Evolutionary conservation across 2,797 vertebrate genomes (phyloP), one percentile per base, ranked within the genome.

Genomic region (Microctenopoma lineatum): DNA sequence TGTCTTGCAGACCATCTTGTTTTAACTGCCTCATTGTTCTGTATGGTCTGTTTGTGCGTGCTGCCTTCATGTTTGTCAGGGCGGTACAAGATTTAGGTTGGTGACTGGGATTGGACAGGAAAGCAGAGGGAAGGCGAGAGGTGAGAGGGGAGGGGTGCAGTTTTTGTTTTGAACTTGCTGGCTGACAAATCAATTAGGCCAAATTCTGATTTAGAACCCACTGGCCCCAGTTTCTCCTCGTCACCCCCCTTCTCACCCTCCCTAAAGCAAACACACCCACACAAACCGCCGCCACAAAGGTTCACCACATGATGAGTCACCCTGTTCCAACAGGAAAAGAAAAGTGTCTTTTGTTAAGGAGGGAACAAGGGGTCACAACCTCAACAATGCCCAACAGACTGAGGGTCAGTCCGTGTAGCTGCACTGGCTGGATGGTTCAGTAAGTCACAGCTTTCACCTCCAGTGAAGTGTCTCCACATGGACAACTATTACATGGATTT

Each of bases 161-260:
- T 34, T 77, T 77, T 75, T 84, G 70, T 75, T 57, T 42, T 57
- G 39, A 70, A 69, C 38, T 67, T 62, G 59, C 80, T 16, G 68
- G 69, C 77, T 82, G 46, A 81, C 51, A 63, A 81, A 76, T 81
- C 69, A 88, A 84, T 87, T 87, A 90, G 84, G 70, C 68, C 82
- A 87, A 60, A 85, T 72, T 45, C 67, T 77, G 81, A 86, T 84
- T 44, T 73, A 77, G 78, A 72, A 44, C 21, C 36, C 25, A 1
- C 14, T 54, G 62, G 44, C 80, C 71, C 69, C 59, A 44, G 48
- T 58, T 57, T 56, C 50, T 79, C 70, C 36, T 61, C 25, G 12
- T 48, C 27, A 21, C 32, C n/a, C 41, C 44, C 10, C 38, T 21
- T 18, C 18, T 45, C 26, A 21, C 14, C 16, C 29, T 36, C 18